A percentile compares a stretch with the other conserved stretches of the same genome.
phyloP scores from a whole-genome alignment of 30 jellyfish, hydroid and myxozoan species.

The Mastigias papua region DNA sequence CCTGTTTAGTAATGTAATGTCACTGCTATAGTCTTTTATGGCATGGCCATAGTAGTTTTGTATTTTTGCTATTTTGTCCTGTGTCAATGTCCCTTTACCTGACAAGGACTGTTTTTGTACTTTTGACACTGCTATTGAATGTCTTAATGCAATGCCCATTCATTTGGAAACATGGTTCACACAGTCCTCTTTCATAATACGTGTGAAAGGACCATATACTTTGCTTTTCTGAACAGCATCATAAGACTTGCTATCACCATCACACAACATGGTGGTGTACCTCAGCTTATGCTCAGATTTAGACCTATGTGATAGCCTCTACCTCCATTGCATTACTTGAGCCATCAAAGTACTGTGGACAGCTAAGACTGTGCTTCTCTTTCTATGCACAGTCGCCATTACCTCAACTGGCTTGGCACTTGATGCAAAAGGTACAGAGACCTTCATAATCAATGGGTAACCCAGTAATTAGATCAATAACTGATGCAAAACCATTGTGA shows the following conservation, averaged over 20 bases:
- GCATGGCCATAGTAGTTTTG: too few relatives aligned
- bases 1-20: too few relatives aligned
- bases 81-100: too few relatives aligned
- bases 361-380: neutral
- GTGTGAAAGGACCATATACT: neutral
- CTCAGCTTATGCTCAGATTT: constrained; percentile 27
- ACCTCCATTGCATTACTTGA: constrained; percentile 17
- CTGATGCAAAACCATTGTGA: neutral
- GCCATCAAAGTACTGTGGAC: neutral
- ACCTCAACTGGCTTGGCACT: neutral
- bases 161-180: neutral
- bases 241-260: constrained; percentile 23
- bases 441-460: neutral
- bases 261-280: constrained; percentile 40
- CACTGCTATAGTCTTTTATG: too few relatives aligned
- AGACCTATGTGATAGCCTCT: constrained; percentile 28
- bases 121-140: neutral
- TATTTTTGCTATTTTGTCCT: too few relatives aligned
- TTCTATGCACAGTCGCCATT: neutral
- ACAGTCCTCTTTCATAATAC: neutral
- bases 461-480: neutral
- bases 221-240: neutral
- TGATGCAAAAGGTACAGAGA: too few relatives aligned
- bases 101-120: too few relatives aligned
- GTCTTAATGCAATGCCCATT: neutral